Evolutionary conservation across 1,140 invertebrate species (phyloP), one percentile per base, ranked within the genome.

Genomic region (Lysiphlebus fabarum): DNA sequence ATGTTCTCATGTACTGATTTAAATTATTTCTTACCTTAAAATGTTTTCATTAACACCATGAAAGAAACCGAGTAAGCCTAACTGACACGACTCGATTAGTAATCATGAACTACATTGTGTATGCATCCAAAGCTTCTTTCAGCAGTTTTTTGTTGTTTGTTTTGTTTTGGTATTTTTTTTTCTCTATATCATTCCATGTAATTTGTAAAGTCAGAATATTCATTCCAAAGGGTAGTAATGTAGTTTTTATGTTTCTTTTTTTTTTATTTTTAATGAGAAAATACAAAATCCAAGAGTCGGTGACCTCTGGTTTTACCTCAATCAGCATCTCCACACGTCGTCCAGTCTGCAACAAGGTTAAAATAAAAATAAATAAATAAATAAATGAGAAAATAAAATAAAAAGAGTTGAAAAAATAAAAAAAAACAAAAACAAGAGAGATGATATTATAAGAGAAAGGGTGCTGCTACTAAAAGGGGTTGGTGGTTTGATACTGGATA

Each of bases 41-140:
- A 69, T 64, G 67, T 70, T 71, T 70, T 69, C 68, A 71, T 70
- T 69, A 69, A 56, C 43, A 63, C 51, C 53, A 26, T 26, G 17
- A 26, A 26, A 26, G 17, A 26, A 26, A 26, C 41, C 41, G 53
- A 53, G 40, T 51, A 26, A 26, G 4, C 17, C 17, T 26, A 26
- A 26, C 17, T 26, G 17, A 26, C 17, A 26, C 17, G 17, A 26
- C 17, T 40, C 53, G 43, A 45, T 66, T 54, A 56, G 6, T 43
- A 61, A 40, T 66, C 56, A 53, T 40, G 53, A 26, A 26, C 17
- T 26, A 26, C 17, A 26, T 26, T 26, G 17, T 26, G 17, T 26
- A 26, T 26, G 17, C 17, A 26, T 26, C 17, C 17, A 26, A 26
- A 26, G 17, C 17, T 17, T 17, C 17, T 17, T 3, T 26, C 17